Evolutionary conservation across 2,797 vertebrate genomes (phyloP).

Genomic region (Bradypus variegatus): DNA sequence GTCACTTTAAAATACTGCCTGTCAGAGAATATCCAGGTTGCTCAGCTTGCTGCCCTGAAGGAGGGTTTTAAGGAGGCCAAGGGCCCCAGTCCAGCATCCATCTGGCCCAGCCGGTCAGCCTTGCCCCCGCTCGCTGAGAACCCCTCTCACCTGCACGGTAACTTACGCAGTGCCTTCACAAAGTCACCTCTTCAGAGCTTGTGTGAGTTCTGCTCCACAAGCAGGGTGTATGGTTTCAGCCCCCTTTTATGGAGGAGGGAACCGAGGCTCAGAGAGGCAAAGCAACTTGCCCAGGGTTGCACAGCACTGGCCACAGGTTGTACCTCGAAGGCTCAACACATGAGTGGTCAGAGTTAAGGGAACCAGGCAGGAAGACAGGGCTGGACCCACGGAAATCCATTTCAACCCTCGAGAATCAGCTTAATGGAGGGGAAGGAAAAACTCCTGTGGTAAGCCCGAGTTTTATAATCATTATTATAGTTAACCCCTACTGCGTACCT

Average conservation of each 20-base stretch:
- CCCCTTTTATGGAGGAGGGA: neutral
- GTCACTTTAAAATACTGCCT: constrained; percentile 49
- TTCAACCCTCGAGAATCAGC: neutral
- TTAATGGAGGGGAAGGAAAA: neutral
- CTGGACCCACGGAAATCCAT: neutral
- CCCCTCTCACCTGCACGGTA: neutral
- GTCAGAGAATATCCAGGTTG: constrained; percentile 41
- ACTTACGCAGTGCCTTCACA: neutral
- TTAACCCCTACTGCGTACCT: neutral
- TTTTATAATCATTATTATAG: fast-evolving
- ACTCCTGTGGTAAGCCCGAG: neutral
- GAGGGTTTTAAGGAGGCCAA: constrained; percentile 60
- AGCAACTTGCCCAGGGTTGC: neutral
- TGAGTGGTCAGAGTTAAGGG: neutral
- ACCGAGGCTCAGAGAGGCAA: constrained; percentile 13
- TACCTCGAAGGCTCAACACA: neutral
- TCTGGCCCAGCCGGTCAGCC: constrained; percentile 47
- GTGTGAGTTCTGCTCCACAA: neutral
- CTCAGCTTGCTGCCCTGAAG: constrained; percentile 58
- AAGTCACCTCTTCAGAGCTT: neutral
- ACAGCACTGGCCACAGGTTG: neutral
- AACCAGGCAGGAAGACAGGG: neutral
- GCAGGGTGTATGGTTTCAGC: neutral
- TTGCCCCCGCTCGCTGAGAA: neutral
- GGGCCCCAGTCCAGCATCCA: constrained; percentile 45